phyloP scores from a whole-genome alignment of 2,888 invertebrate species.

The Pyrrhosoma nymphula region DNA sequence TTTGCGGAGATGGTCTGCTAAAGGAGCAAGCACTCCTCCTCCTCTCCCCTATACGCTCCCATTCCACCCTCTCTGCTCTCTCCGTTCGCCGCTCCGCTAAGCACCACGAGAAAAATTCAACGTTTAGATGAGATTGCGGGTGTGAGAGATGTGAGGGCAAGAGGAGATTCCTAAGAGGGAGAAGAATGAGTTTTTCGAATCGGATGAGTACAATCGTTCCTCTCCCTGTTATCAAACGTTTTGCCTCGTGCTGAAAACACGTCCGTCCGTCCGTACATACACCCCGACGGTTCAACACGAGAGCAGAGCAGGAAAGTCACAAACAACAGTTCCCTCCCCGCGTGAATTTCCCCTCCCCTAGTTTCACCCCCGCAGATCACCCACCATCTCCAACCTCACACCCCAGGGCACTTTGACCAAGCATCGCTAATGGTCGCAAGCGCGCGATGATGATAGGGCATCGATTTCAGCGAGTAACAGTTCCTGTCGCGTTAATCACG shows the following conservation, averaged over 20 bases:
- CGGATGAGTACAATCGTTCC: not conserved
- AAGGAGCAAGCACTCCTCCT: not conserved
- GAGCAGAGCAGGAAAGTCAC: not conserved
- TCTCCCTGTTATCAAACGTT: conserved; percentile 5
- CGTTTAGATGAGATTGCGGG: not conserved
- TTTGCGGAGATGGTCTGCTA: conserved; percentile 34
- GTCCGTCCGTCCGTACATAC: not conserved
- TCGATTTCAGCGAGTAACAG: conserved; percentile 52
- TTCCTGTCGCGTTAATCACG: conserved; percentile 39
- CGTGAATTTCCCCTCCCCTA: not conserved
- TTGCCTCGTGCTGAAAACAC: conserved; percentile 6
- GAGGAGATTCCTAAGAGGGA: not conserved
- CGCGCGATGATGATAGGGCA: conserved; percentile 38
- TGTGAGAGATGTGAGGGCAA: not conserved
- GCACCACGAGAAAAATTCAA: not conserved
- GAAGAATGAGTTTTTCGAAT: not conserved
- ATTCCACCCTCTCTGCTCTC: not conserved
- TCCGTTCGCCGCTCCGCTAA: not conserved
- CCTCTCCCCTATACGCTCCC: not conserved
- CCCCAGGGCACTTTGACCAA: not conserved
- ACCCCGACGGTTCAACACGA: not conserved
- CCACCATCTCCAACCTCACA: not conserved
- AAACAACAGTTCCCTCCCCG: not conserved
- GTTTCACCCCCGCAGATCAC: not conserved
- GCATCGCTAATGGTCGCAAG: conserved; percentile 41